Conservation (phyloP, 2,113 vertebrate genomes). For the Clarias batrachus region DNA sequence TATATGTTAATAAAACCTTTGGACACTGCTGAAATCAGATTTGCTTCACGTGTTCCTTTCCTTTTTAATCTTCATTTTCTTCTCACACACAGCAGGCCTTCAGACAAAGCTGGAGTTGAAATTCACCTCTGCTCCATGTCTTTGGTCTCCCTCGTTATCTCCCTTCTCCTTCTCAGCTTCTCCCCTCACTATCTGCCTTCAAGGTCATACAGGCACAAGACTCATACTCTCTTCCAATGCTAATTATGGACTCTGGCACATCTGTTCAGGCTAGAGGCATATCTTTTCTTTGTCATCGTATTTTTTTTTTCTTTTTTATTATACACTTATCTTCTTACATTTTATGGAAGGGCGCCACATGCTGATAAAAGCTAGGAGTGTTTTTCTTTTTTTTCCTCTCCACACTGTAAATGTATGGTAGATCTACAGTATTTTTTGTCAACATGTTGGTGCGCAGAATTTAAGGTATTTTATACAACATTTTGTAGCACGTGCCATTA, state of each 20-base stretch:
- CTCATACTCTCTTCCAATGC: constrained; percentile 44
- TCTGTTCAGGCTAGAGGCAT: constrained; percentile 23
- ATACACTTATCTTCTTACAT: constrained; percentile 33
- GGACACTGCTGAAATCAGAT: background rate
- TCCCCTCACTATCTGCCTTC: constrained; percentile 48
- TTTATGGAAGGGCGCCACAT: background rate
- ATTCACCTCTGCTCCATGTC: constrained; percentile 51
- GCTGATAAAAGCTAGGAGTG: too few relatives aligned
- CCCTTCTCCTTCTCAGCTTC: constrained; percentile 43
- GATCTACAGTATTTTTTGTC: too few relatives aligned
- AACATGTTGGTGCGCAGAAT: background rate
- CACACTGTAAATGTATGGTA: too few relatives aligned
- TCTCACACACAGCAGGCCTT: constrained; percentile 37
- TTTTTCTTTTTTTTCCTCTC: too few relatives aligned
- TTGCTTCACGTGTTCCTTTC: constrained; percentile 5
- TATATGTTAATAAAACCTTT: constrained; percentile 46
- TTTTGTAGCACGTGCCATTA: background rate
- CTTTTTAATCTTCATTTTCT: background rate
- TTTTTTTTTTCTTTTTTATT: constrained; percentile 13
- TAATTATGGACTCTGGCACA: constrained; percentile 47
- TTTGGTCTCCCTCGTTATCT: constrained; percentile 52
- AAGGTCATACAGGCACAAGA: constrained; percentile 52
- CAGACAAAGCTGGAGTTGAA: constrained; percentile 41
- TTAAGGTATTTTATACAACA: background rate
- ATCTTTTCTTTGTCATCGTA: constrained; percentile 38